These are phyloP conservation scores for Hydroisotoma schaefferi DNA, from an alignment of 2,888 invertebrate genomes.

Conservation along the genomic window DNA sequence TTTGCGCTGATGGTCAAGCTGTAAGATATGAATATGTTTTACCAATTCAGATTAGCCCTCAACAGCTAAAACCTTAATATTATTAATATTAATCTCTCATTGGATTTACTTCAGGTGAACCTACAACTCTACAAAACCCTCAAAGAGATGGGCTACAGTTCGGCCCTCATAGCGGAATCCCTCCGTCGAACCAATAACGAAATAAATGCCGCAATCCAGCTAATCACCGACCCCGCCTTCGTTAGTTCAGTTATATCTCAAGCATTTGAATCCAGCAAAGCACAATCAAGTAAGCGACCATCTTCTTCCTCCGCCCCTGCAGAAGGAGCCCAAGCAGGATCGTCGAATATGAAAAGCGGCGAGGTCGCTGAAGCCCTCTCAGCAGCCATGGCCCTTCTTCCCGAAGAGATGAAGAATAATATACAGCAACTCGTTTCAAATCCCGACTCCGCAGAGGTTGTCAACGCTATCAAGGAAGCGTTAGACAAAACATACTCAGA, in stretches of 20 bases:
- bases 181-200: conserved; percentile 66
- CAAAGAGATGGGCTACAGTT: conserved; percentile 66
- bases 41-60: too few species aligned
- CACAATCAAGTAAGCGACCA: background rate
- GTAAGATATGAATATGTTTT: conserved; percentile 21
- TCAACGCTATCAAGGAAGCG: background rate
- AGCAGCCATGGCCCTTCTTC: conserved; percentile 7
- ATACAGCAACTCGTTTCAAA: background rate
- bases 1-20: conserved; percentile 37
- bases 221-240: conserved; percentile 57
- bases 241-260: conserved; percentile 13
- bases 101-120: conserved; percentile 52
- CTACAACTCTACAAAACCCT: conserved; percentile 58
- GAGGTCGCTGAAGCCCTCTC: conserved; percentile 4
- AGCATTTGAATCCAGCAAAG: background rate
- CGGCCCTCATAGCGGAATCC: conserved; percentile 60
- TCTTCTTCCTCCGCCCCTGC: conserved; percentile 10
- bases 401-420: background rate
- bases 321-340: too few species aligned
- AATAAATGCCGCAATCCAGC: conserved; percentile 63
- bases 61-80: too few species aligned
- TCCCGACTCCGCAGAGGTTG: background rate
- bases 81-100: background rate
- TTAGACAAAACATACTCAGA: conserved; percentile 1
- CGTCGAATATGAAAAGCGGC: background rate